Base-by-base conservation (phyloP, 2,888 invertebrate genomes). In the Julus scandinavius region DNA sequence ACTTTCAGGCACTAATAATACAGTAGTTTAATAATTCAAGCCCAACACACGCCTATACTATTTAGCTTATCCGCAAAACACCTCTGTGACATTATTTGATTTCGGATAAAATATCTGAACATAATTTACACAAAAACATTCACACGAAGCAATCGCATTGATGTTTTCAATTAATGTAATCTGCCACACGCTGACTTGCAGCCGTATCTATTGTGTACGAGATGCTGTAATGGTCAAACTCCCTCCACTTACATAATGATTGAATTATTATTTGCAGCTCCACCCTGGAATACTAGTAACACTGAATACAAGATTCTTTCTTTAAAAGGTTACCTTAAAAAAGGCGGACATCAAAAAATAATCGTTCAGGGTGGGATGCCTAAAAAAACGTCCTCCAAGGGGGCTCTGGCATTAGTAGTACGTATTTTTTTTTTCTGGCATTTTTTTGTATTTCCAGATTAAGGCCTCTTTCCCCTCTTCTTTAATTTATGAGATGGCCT, bases 291-390 rank as follows among this genome's bases (percentile, higher is more conserved):
- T 63, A n/a, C 63, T 9, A 20, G 20, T 11, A 72, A 29, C 72
- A 72, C 29, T 72, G 72, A 72, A 72, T 72, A 29, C 29, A 11
- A 29, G 9, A 29, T 72, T 72, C 5, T 72, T 29, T 29, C 72
- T 72, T 29, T 72, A 72, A 72, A 29, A n/a, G 72, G 72, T 29
- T 72, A 29, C 29, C 72, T 72, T 72, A 11, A 11, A 63, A 63
- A 72, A 72, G 72, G 72, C 72, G 72, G 72, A 72, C 72, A 72
- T 72, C 72, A 72, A 72, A 72, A 63, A 72, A 72, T 72, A 72
- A 72, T 72, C 72, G 72, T 72, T 72, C 72, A 72, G 29, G 72
- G 72, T 72, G 72, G n/a, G 72, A 72, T 72, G 72, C n/a, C 29
- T 15, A 17, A 72, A 72, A 72, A 72, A 72, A 72, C 20, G 72